Evolutionary conservation across 2,797 vertebrate genomes (phyloP).

Genomic region (Numenius phaeopus): DNA sequence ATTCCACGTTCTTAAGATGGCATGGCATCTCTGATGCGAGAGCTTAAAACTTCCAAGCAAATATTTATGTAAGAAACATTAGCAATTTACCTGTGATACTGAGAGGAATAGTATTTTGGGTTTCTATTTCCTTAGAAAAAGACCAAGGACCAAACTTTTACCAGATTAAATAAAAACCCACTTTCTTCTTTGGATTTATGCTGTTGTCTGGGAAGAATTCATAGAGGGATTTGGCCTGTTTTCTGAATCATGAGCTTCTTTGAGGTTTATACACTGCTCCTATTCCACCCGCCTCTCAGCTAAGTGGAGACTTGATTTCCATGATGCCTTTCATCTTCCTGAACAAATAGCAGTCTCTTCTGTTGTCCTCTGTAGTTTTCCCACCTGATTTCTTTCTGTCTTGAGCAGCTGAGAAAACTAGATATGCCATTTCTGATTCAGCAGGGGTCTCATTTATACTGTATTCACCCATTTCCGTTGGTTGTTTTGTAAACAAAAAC

Average conservation of each 20-base stretch:
- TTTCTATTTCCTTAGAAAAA: slow-evolving; percentile 30
- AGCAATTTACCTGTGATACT: neutral
- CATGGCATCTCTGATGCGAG: neutral
- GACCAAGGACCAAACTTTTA: neutral
- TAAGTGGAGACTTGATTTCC: slow-evolving; percentile 32
- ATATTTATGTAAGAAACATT: slow-evolving; percentile 25
- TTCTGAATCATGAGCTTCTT: slow-evolving; percentile 32
- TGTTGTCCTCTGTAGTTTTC: slow-evolving; percentile 45
- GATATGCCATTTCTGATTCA: slow-evolving; percentile 33
- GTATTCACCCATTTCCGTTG: neutral
- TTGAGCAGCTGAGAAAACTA: slow-evolving; percentile 19
- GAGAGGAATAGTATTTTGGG: neutral
- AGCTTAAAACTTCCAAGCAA: slow-evolving; percentile 31
- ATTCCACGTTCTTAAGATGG: neutral
- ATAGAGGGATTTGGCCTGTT: slow-evolving; percentile 16
- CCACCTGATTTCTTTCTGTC: slow-evolving; percentile 41
- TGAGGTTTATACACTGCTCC: slow-evolving; percentile 8
- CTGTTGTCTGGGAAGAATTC: slow-evolving; percentile 40
- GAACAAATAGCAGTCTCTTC: slow-evolving; percentile 49
- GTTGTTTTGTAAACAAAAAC: slow-evolving; percentile 2
- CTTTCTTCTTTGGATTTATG: slow-evolving; percentile 24
- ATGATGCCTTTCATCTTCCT: slow-evolving; percentile 49
- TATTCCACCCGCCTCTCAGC: neutral
- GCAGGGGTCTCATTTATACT: neutral
- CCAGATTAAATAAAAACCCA: neutral